phyloP scores from a whole-genome alignment of 2,797 vertebrate species.

The Mormyrus proboscirostris region DNA sequence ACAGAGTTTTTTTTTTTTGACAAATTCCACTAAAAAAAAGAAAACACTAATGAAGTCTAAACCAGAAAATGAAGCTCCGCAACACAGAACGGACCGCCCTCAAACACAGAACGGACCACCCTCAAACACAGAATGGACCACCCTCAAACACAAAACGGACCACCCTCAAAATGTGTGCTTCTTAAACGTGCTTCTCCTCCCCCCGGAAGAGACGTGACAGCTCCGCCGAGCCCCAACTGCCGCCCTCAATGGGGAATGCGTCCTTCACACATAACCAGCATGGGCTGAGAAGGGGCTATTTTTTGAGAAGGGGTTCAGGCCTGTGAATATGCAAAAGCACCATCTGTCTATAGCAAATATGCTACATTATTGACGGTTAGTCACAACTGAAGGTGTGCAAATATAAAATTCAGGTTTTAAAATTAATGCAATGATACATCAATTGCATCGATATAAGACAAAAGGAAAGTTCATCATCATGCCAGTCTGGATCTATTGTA shows the following conservation, averaged over 20 bases:
- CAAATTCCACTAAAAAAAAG: background rate
- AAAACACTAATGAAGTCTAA: background rate
- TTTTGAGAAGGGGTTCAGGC: background rate
- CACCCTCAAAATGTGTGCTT: background rate
- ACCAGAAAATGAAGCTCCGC: background rate
- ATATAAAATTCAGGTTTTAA: background rate
- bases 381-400: background rate
- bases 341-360: constrained; percentile 10
- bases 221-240: background rate
- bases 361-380: constrained; percentile 11
- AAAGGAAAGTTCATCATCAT: background rate
- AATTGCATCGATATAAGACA: background rate
- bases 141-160: background rate
- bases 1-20: background rate
- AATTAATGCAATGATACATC: background rate
- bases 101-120: too few species aligned
- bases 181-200: background rate
- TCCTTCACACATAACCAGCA: background rate
- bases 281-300: background rate
- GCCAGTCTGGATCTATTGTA: background rate
- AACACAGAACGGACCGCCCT: too few species aligned
- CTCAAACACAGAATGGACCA: background rate
- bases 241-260: background rate
- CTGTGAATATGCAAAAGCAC: constrained; percentile 21
- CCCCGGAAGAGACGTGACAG: background rate